phyloP scores from a whole-genome alignment of 2,888 invertebrate species.

The Ophraella communa region DNA sequence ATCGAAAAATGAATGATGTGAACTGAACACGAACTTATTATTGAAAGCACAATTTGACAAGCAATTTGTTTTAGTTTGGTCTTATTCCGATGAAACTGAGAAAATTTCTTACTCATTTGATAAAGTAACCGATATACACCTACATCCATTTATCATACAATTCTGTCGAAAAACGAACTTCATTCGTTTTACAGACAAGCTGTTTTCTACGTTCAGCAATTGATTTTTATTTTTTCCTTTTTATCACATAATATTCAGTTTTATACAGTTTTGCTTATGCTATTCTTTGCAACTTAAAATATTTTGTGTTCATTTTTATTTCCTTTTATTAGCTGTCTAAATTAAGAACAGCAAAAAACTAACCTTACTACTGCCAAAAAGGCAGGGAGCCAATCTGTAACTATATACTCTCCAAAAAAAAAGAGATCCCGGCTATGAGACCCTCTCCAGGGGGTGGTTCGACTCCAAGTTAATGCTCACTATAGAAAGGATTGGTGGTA shows the following conservation, averaged over 20 bases:
- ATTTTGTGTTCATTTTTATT: too few species aligned
- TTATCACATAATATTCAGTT: background rate
- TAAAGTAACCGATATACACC: conserved; percentile 24
- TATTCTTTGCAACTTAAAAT: too few species aligned
- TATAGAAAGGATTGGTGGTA: too few species aligned
- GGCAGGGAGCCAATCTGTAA: too few species aligned
- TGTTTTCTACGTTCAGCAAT: background rate
- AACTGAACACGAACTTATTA: conserved; percentile 60
- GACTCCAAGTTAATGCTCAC: too few species aligned
- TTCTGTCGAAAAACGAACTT: background rate
- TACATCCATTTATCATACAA: conserved; percentile 14
- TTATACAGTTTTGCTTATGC: too few species aligned
- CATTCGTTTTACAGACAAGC: background rate
- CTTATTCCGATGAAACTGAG: conserved; percentile 38
- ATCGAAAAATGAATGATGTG: conserved; percentile 59
- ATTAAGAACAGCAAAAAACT: too few species aligned
- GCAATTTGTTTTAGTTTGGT: conserved; percentile 57
- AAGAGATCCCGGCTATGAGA: too few species aligned
- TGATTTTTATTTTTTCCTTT: background rate
- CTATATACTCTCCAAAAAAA: too few species aligned
- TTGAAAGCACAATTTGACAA: conserved; percentile 59
- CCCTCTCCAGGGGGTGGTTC: too few species aligned
- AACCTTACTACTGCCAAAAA: too few species aligned
- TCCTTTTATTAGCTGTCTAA: too few species aligned
- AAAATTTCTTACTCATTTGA: conserved; percentile 24